Evolutionary conservation across 1,140 invertebrate genomes (phyloP), one percentile per base, ranked within the genome.

Genomic region (Harlomillsia oculata): DNA sequence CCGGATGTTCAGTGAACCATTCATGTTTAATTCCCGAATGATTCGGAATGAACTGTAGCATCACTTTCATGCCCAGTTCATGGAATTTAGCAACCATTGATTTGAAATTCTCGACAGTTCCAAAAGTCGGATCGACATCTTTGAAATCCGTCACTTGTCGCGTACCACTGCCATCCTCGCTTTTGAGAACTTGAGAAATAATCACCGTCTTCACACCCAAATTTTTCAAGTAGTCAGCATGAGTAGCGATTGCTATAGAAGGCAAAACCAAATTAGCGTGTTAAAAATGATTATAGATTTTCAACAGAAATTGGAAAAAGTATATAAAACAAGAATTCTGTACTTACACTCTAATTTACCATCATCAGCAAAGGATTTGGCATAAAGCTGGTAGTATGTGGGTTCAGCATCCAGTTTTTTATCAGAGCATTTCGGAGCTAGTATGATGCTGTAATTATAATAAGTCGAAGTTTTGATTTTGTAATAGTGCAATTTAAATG

Each of bases 341-440:
- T 18, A 40, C 50, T 39, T 40, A 48, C 34, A 36, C 6, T 18
- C 29, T 13, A 54, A 23, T 43, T 60, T 64, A 20, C 44, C 48
- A 26, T 44, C 53, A 9, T 63, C 48, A 5, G 49, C 36, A 30
- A 64, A 52, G 41, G 49, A 18, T 23, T 56, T 51, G 18, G 61
- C 45, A 25, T 28, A 43, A 25, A 57, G 20, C 28, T 64, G 54
- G 45, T 61, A 56, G 43, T 58, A 60, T 1, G 62, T 53, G 6
- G 37, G 44, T 20, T 56, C 56, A 4, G 52, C 50, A 53, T 54
- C 52, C 78, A 64, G 65, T 83, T 76, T 48, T 39, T 84, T 81
- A 25, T 82, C 74, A 9, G 78, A 71, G 70, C 89, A 95, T 71
- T 89, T 89, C 5, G 89, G 89, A 16, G 89, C 85, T 21, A 80